These are phyloP conservation scores for Acinonyx jubatus DNA, from an alignment of 2,113 vertebrate genomes.

Conservation along the genomic window DNA sequence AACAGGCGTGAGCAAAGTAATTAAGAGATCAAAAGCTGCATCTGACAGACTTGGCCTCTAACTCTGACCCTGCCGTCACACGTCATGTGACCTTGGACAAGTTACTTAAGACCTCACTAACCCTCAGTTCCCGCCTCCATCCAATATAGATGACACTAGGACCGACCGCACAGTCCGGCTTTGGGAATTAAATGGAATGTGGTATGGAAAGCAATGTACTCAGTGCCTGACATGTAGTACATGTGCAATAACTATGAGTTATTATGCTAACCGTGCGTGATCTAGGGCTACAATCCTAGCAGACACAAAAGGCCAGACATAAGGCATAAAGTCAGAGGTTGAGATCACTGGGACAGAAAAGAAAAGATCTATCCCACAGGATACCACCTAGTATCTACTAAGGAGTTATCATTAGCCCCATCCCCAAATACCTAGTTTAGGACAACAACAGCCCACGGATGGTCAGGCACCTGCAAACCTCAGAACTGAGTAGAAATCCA, in stretches of 20 bases:
- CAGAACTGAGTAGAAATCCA: neutral
- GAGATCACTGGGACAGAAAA: neutral
- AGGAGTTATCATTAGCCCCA: neutral
- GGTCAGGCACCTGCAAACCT: neutral
- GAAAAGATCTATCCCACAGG: neutral
- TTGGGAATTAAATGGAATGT: neutral
- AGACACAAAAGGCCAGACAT: neutral
- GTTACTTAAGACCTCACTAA: neutral
- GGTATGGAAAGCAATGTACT: neutral
- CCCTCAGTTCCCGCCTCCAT: neutral
- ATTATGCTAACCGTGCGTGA: neutral
- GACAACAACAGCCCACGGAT: neutral
- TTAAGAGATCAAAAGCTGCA: neutral
- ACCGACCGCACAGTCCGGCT: neutral
- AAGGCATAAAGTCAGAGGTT: neutral
- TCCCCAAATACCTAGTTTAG: neutral
- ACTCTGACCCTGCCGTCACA: neutral
- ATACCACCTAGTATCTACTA: neutral
- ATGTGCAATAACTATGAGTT: neutral
- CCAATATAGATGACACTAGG: neutral
- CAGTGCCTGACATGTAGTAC: neutral
- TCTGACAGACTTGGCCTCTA: neutral
- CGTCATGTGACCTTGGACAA: neutral
- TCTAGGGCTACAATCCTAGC: neutral
- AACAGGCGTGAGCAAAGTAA: neutral